A percentile compares a stretch with the other conserved stretches of the same genome.
These are phyloP conservation scores for Parazoanthus atlanticus DNA, from an alignment of 92 coral and sea anemone species.

Conservation along the genomic window DNA sequence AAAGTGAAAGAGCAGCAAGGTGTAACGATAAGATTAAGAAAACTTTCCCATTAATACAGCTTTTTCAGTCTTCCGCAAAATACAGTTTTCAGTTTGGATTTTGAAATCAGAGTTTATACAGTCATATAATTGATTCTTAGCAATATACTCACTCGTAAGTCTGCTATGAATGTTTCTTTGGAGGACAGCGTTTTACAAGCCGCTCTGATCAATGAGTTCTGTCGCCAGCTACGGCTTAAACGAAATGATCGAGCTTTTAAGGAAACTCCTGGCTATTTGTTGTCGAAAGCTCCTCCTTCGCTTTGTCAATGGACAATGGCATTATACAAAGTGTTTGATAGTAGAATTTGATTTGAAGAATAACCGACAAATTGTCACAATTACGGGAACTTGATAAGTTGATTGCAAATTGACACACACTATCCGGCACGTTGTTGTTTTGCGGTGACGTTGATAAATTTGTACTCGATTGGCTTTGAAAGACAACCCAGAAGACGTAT, in stretches of 20 bases:
- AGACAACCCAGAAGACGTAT: not conserved
- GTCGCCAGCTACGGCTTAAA: not conserved
- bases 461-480: constrained; percentile 11
- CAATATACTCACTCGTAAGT: not conserved
- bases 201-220: not conserved
- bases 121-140: not conserved
- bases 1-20: not conserved
- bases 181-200: not conserved
- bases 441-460: not conserved
- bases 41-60: too few relatives aligned
- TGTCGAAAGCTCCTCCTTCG: constrained; percentile 14
- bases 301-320: constrained; percentile 31
- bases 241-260: not conserved
- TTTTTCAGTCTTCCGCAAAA: not conserved
- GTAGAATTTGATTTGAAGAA: not conserved
- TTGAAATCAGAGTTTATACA: too few relatives aligned
- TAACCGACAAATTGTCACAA: not conserved
- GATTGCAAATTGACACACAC: constrained; percentile 10
- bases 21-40: too few relatives aligned
- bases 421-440: not conserved
- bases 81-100: not conserved
- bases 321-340: constrained; percentile 15
- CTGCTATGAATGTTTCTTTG: not conserved
- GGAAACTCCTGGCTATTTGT: constrained; percentile 5
- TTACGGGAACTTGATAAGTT: constrained; percentile 8